These are phyloP conservation scores for Clepsis dumicolana DNA, from an alignment of 2,888 invertebrate genomes.

Conservation along the genomic window DNA sequence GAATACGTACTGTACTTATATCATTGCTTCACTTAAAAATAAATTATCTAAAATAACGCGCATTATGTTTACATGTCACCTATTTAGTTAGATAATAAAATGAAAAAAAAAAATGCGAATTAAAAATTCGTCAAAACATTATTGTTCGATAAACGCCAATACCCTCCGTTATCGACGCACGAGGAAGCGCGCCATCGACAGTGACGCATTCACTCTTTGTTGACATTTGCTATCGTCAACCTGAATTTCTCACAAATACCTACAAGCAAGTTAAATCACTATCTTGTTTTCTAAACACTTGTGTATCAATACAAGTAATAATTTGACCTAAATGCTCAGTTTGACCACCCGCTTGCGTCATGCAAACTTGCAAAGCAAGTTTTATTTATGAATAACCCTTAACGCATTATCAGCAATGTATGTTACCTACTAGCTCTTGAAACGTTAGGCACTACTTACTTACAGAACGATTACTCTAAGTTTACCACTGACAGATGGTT, in stretches of 20 bases:
- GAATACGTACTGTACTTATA: background rate
- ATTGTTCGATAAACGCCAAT: conserved; percentile 9
- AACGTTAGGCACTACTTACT: no score
- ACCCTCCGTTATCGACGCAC: conserved; percentile 29
- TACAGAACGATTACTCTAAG: no score
- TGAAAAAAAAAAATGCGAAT: conserved; percentile 21
- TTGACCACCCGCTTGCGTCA: conserved; percentile 34
- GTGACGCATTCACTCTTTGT: conserved; percentile 45
- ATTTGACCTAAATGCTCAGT: conserved; percentile 31
- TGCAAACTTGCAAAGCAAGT: background rate
- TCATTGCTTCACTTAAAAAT: background rate
- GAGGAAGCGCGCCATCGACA: conserved; percentile 40
- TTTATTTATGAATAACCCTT: conserved; percentile 17
- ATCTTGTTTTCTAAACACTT: conserved; percentile 36
- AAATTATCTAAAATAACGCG: conserved; percentile 12
- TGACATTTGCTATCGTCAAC: conserved; percentile 35
- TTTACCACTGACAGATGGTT: no score
- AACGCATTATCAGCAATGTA: background rate
- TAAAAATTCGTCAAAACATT: conserved; percentile 23
- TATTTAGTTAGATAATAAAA: conserved; percentile 14
- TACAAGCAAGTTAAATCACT: conserved; percentile 18
- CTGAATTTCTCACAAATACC: conserved; percentile 23
- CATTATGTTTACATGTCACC: conserved; percentile 8
- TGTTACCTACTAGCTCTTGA: conserved; percentile 25
- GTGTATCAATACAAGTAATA: conserved; percentile 36